Conservation (phyloP, 2,888 invertebrate genomes). For the Eupithecia pulchellata region DNA sequence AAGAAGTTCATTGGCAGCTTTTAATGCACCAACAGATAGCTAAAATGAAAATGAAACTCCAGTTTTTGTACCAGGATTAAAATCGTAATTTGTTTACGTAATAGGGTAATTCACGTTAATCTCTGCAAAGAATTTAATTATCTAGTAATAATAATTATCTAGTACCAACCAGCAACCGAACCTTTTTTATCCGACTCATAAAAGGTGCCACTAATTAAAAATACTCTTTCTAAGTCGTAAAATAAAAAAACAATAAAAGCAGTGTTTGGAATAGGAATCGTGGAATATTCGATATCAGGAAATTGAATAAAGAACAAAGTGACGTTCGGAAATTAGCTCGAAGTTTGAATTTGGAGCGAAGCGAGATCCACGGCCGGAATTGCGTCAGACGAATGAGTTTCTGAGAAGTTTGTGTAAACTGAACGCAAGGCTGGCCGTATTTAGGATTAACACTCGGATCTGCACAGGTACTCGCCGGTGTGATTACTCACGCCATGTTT, state of each 20-base stretch:
- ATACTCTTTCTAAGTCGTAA: slow-evolving; percentile 49
- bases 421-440: slow-evolving; percentile 66
- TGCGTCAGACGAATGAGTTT: slow-evolving; percentile 78
- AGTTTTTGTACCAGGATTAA: slow-evolving; percentile 53
- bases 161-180: slow-evolving; percentile 42
- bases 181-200: slow-evolving; percentile 52
- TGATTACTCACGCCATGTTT: slow-evolving; percentile 47
- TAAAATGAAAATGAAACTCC: slow-evolving; percentile 22
- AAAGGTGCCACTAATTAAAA: slow-evolving; percentile 59
- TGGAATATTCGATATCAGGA: slow-evolving; percentile 74
- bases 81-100: slow-evolving; percentile 72
- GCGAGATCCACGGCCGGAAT: slow-evolving; percentile 81
- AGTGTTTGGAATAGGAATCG: slow-evolving; percentile 63
- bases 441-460: slow-evolving; percentile 61
- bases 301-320: slow-evolving; percentile 85
- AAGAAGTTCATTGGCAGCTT: background rate
- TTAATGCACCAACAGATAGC: background rate
- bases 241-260: slow-evolving; percentile 55
- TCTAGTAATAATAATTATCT: no score
- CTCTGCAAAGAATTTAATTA: slow-evolving; percentile 67
- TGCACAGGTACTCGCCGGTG: slow-evolving; percentile 43
- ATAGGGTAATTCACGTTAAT: slow-evolving; percentile 71
- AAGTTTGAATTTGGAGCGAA: slow-evolving; percentile 75
- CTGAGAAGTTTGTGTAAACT: slow-evolving; percentile 77
- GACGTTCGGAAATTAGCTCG: slow-evolving; percentile 83